Evolutionary conservation across 2,797 vertebrate species (phyloP).

Genomic region (Tokudaia muenninki): DNA sequence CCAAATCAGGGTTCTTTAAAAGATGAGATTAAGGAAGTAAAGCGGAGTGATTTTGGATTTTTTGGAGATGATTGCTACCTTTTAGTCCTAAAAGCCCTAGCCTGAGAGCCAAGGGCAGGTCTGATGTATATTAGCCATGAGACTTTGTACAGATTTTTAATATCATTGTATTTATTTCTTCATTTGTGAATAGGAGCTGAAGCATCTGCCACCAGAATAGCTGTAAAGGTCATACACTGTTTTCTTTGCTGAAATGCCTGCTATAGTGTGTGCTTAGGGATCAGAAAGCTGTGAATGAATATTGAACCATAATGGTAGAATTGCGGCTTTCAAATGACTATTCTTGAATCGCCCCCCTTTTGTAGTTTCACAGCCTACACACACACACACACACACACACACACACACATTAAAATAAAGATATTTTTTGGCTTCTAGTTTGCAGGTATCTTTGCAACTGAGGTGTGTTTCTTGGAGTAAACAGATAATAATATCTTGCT

Average conservation of each 20-base stretch:
- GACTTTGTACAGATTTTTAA: not conserved
- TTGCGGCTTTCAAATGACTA: conserved; percentile 27
- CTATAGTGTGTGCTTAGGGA: conserved; percentile 9
- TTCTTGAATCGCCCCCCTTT: not conserved
- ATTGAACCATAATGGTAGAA: conserved; percentile 25
- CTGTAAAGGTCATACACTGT: conserved; percentile 56
- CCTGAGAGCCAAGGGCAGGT: not conserved
- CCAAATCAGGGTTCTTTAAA: not conserved
- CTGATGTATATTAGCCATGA: not conserved
- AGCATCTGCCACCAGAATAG: not conserved
- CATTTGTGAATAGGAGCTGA: conserved; percentile 22
- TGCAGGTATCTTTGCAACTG: not conserved
- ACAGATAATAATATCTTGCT: not conserved
- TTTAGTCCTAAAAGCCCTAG: not conserved
- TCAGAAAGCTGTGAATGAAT: conserved; percentile 1
- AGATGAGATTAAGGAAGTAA: not conserved
- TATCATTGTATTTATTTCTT: conserved; percentile 7
- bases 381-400: not conserved
- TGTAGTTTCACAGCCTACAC: not conserved
- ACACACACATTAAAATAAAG: not conserved
- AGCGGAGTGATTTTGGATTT: not conserved
- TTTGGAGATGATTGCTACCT: not conserved
- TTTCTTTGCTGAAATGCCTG: conserved; percentile 54
- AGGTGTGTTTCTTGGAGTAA: too few relatives aligned
- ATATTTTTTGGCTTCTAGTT: not conserved